Conservation (phyloP, 2,113 vertebrate genomes). For the Gallinago undulata region DNA sequence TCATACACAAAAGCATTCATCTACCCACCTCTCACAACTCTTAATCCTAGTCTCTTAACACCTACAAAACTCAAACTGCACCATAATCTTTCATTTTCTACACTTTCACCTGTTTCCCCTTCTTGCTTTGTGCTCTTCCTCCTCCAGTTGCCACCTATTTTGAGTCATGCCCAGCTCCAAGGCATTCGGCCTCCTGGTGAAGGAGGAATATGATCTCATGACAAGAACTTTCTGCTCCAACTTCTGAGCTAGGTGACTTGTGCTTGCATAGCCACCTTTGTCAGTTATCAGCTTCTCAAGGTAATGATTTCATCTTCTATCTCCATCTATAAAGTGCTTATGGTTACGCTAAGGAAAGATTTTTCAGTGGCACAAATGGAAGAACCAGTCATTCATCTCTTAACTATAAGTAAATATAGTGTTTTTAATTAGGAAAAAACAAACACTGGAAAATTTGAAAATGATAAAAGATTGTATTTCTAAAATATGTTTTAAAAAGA, state of each 20-base stretch:
- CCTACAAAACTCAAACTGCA: background rate
- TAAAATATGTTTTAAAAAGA: background rate
- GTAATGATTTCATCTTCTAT: background rate
- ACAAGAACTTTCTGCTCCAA: background rate
- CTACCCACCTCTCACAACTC: background rate
- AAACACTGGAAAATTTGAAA: background rate
- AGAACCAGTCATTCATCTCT: background rate
- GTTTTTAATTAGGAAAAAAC: background rate
- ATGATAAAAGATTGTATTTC: rapidly evolving
- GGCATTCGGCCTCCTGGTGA: background rate
- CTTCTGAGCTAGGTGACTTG: background rate
- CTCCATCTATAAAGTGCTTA: background rate
- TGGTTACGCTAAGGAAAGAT: background rate
- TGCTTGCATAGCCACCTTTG: background rate
- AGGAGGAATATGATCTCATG: background rate
- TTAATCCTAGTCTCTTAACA: background rate
- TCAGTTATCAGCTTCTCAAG: background rate
- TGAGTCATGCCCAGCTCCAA: background rate
- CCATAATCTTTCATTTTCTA: background rate
- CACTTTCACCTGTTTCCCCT: background rate
- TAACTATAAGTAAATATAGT: background rate
- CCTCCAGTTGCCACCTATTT: background rate
- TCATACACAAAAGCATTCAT: background rate
- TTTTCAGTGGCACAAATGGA: background rate
- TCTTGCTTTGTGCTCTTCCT: background rate